Evolutionary conservation across 30 jellyfish, hydroid and myxozoan species (phyloP).

Genomic region (Aurelia sp.): DNA sequence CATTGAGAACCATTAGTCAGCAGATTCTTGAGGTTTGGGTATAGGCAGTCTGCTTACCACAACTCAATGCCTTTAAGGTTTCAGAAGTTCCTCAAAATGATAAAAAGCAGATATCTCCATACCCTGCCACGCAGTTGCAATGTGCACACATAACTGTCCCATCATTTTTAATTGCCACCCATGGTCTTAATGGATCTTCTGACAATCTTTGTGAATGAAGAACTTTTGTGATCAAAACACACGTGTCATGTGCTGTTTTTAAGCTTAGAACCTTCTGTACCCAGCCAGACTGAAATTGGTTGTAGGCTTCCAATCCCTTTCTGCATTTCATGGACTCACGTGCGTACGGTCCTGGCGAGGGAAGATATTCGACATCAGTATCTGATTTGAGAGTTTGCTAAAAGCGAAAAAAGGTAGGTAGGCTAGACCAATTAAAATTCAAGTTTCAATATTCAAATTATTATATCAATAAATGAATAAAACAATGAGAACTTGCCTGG

Average conservation of each 20-base stretch:
- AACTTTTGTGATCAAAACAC: slow-evolving; percentile 28
- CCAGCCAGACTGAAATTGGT: slow-evolving; percentile 70
- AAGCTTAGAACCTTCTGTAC: slow-evolving; percentile 10
- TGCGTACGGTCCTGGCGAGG: slow-evolving; percentile 35
- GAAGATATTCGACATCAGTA: neutral
- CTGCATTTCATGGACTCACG: slow-evolving; percentile 61
- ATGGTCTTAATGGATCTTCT: slow-evolving; percentile 31
- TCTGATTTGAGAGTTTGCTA: neutral
- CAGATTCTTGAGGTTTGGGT: neutral
- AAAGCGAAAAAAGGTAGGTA: neutral
- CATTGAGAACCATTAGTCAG: too few species aligned
- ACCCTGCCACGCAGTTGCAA: slow-evolving; percentile 59
- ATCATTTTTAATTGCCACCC: slow-evolving; percentile 44
- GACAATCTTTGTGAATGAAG: slow-evolving; percentile 52
- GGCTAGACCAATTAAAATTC: neutral
- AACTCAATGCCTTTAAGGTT: neutral
- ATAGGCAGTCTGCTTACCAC: neutral
- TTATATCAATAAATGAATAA: neutral
- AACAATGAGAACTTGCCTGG: slow-evolving; percentile 28
- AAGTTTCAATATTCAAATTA: too few species aligned
- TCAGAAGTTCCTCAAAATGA: neutral
- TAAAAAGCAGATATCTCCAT: neutral
- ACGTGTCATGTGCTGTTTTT: neutral
- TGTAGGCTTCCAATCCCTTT: slow-evolving; percentile 53
- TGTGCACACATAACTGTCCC: slow-evolving; percentile 50